Evolutionary conservation across 2,113 vertebrate species (phyloP).

Genomic region (Pluvialis apricaria): DNA sequence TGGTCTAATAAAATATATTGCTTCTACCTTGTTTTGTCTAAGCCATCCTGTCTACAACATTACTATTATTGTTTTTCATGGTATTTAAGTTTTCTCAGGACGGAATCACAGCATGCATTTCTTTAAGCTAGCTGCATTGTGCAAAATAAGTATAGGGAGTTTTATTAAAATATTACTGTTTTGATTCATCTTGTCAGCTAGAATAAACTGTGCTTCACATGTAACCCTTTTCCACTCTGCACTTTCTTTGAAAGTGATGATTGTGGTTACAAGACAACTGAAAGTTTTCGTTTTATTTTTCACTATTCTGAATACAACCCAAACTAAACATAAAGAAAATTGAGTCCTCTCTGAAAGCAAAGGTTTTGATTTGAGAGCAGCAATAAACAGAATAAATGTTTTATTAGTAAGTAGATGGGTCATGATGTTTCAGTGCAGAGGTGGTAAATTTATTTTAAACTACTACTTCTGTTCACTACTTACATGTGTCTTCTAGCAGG

Average conservation of each 20-base stretch:
- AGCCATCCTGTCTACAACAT: neutral
- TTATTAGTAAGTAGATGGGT: neutral
- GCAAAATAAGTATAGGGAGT: neutral
- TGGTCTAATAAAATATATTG: neutral
- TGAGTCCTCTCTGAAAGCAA: neutral
- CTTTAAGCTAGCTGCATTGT: neutral
- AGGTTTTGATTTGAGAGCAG: neutral
- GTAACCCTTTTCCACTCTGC: neutral
- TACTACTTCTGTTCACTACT: neutral
- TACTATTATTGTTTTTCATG: neutral
- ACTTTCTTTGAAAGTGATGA: neutral
- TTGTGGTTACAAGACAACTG: neutral
- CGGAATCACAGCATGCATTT: neutral
- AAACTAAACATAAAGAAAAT: neutral
- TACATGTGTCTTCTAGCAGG: neutral
- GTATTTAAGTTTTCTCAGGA: neutral
- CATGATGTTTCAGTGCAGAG: neutral
- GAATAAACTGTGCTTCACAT: neutral
- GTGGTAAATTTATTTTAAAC: neutral
- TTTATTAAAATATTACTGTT: slow-evolving; percentile 15
- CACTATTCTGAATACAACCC: neutral
- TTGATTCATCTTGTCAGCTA: neutral
- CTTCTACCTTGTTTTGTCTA: neutral
- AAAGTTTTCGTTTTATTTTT: neutral
- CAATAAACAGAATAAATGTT: neutral